Evolutionary conservation across 2,113 vertebrate species (phyloP), one percentile per base, ranked within the genome.

Genomic region (Trichechus manatus): DNA sequence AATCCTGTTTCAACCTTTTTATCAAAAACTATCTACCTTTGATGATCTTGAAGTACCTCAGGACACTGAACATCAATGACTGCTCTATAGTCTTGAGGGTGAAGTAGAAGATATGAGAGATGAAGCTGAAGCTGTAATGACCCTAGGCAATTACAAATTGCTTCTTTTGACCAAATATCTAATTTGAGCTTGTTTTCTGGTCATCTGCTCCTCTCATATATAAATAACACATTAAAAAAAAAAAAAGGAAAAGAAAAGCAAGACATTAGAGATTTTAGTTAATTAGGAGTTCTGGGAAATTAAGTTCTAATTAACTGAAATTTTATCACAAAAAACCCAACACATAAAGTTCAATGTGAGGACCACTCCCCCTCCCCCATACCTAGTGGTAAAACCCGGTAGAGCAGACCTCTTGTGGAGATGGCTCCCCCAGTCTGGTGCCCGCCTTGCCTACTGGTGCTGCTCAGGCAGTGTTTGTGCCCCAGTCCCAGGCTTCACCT

Each of bases 91-190:
- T 93, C 95, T 95, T 95, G 87, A 96, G 94, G 87, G 47, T 93
- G 79, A 86, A 96, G 63, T 27, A 96, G 86, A 95, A 96, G 96
- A 75, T 82, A 89, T 63, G 53, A 97, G 90, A 95, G 94, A 95
- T 88, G 83, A 97, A 27, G 88, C 84, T 89, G 90, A 96, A 89
- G 93, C 61, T 95, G 93, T 92, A 96, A 95, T 89, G 75, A 92
- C 92, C 87, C 89, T 96, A 95, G 84, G 93, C 91, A 93, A 92
- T 96, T 92, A 94, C 84, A 96, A 95, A 95, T 50, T 82, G 92
- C 84, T 96, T 93, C 92, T 96, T 97, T 96, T 96, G 93, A 96
- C 53, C 79, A 96, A 96, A 87, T 96, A 95, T 64, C 93, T 96
- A 97, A 93, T 92, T 87, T 94, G 87, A 92, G 80, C 79, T 96